These are phyloP conservation scores for Diadromus collaris DNA, from an alignment of 2,888 invertebrate species.

Conservation along the genomic window DNA sequence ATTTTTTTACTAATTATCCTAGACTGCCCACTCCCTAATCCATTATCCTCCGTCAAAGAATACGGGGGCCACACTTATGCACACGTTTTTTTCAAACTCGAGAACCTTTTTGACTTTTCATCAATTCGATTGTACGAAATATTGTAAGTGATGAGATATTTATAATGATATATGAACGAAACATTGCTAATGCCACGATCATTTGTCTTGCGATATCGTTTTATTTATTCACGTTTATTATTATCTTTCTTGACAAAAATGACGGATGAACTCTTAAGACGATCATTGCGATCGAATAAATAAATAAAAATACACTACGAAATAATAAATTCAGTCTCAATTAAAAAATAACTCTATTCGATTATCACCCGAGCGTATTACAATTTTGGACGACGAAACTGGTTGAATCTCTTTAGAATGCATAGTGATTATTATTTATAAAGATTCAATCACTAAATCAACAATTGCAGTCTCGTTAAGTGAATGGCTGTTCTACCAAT, in stretches of 20 bases:
- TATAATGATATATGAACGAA: neutral
- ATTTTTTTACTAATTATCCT: conserved; percentile 49
- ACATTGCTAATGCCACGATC: conserved; percentile 18
- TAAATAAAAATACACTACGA: conserved; percentile 30
- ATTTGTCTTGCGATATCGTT: neutral
- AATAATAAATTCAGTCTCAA: conserved; percentile 12
- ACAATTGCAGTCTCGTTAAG: neutral
- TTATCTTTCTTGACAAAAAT: neutral
- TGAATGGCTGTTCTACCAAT: conserved; percentile 3
- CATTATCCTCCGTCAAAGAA: conserved; percentile 45
- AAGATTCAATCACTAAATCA: neutral
- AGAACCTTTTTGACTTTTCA: conserved; percentile 3
- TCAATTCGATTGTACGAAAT: neutral
- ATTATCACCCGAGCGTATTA: neutral
- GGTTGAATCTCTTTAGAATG: neutral
- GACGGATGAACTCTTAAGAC: neutral
- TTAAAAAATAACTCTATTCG: neutral
- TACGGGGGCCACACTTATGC: conserved; percentile 42
- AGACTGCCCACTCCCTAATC: conserved; percentile 63
- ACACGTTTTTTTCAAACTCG: conserved; percentile 5
- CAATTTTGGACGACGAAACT: neutral
- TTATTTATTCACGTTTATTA: neutral
- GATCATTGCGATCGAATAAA: conserved; percentile 11
- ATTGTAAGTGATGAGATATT: conserved; percentile 11
- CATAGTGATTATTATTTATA: neutral